Conservation (phyloP, 2,888 invertebrate species). For the Spodoptera exigua region DNA sequence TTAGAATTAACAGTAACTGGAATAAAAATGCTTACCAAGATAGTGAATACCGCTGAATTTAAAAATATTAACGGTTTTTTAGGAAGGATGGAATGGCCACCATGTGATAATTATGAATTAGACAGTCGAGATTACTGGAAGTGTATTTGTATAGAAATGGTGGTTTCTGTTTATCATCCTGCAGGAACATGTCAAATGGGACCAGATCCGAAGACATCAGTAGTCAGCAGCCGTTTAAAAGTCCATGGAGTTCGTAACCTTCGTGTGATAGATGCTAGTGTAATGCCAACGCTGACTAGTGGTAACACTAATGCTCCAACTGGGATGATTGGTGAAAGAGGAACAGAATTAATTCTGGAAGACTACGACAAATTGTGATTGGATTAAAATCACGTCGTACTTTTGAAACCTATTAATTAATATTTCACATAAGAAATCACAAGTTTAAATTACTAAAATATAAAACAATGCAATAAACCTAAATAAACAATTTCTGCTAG, state of each 20-base stretch:
- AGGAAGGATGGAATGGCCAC: too few species aligned
- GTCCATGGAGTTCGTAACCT: conserved; percentile 91
- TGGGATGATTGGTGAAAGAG: conserved; percentile 95
- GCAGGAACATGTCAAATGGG: conserved; percentile 91
- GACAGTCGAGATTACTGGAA: conserved; percentile 46
- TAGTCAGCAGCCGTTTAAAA: conserved; percentile 88
- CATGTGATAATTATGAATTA: conserved; percentile 44
- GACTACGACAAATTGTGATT: conserved; percentile 26
- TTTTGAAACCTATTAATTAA: too few species aligned
- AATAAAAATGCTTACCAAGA: too few species aligned
- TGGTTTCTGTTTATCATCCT: conserved; percentile 90
- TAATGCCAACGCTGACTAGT: conserved; percentile 90
- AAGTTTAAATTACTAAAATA: too few species aligned
- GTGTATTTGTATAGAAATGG: conserved; percentile 33
- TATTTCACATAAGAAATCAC: too few species aligned
- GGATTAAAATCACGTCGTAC: too few species aligned
- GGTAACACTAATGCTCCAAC: conserved; percentile 91
- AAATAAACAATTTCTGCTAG: too few species aligned
- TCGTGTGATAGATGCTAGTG: conserved; percentile 92
- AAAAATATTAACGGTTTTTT: too few species aligned
- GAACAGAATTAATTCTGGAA: conserved; percentile 92
- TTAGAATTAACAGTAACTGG: too few species aligned
- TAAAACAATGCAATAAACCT: too few species aligned
- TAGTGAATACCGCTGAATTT: too few species aligned
- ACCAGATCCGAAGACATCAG: conserved; percentile 64